Percentiles rank a stretch among this genome's conserved stretches.
phyloP scores from a whole-genome alignment of 2,113 vertebrate species.

The Chloroceryle aenea region DNA sequence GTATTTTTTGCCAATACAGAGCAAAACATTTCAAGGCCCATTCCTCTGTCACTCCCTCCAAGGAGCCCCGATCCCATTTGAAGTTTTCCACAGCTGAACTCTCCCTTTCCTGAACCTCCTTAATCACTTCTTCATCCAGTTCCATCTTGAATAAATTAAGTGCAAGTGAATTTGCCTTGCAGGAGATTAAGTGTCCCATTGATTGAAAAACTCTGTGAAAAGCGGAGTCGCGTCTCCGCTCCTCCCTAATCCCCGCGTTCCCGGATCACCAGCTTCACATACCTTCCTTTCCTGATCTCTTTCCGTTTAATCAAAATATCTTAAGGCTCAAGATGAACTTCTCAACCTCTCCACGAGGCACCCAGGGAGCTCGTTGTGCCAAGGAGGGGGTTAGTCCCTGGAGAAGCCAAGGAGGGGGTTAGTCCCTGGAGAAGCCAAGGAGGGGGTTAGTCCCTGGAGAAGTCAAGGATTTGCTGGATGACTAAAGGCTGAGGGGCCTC shows the following conservation, averaged over 20 bases:
- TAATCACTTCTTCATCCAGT: conserved; percentile 10
- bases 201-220: conserved; percentile 16
- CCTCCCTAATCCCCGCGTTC: neutral
- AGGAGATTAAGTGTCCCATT: conserved; percentile 68
- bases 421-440: no score
- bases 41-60: neutral
- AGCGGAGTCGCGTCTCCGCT: conserved; percentile 13
- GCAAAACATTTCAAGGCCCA: neutral
- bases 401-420: neutral
- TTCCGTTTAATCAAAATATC: neutral
- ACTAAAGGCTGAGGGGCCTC: neutral
- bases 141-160: conserved; percentile 71
- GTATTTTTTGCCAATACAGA: neutral
- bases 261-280: neutral
- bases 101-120: neutral
- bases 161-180: neutral
- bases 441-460: no score
- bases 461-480: neutral
- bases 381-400: neutral
- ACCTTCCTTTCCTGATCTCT: neutral
- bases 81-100: conserved; percentile 15
- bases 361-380: neutral
- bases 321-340: neutral
- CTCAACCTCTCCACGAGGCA: neutral
- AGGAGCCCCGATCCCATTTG: neutral